phyloP scores from a whole-genome alignment of 1,140 invertebrate species.

The Heliconius congener region DNA sequence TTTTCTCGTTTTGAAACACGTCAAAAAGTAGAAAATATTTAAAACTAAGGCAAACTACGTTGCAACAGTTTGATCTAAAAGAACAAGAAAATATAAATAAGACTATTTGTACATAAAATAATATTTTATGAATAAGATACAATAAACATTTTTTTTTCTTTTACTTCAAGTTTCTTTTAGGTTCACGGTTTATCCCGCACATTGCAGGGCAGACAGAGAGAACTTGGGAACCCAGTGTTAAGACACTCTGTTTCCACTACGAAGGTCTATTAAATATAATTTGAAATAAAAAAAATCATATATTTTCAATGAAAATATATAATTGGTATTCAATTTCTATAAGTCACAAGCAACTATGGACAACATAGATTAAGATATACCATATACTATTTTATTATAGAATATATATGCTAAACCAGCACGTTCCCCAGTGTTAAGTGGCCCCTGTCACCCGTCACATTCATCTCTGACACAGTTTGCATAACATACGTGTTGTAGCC shows the following conservation, averaged over 20 bases:
- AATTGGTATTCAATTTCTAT: too few species aligned
- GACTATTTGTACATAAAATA: neutral
- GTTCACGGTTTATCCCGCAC: too few species aligned
- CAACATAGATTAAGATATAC: neutral
- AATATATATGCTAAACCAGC: constrained; percentile 1
- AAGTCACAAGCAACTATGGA: neutral
- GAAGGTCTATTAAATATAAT: too few species aligned
- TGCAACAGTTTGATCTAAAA: neutral
- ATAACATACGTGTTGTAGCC: constrained; percentile 10
- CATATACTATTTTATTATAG: neutral
- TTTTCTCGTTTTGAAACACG: neutral
- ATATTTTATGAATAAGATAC: neutral
- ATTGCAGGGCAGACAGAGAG: too few species aligned
- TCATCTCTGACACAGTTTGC: constrained; percentile 12
- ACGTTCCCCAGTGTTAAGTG: neutral
- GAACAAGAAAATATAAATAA: neutral
- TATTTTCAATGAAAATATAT: too few species aligned
- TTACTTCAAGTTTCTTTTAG: too few species aligned
- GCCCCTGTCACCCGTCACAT: constrained; percentile 14
- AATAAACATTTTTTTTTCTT: too few species aligned
- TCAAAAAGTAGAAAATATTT: neutral
- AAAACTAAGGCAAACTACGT: neutral
- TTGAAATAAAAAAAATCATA: too few species aligned
- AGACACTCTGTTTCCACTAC: too few species aligned
- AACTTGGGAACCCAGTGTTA: too few species aligned